Evolutionary conservation across 2,797 vertebrate genomes (phyloP), one percentile per base, ranked within the genome.

Genomic region (Xerus rutilus): DNA sequence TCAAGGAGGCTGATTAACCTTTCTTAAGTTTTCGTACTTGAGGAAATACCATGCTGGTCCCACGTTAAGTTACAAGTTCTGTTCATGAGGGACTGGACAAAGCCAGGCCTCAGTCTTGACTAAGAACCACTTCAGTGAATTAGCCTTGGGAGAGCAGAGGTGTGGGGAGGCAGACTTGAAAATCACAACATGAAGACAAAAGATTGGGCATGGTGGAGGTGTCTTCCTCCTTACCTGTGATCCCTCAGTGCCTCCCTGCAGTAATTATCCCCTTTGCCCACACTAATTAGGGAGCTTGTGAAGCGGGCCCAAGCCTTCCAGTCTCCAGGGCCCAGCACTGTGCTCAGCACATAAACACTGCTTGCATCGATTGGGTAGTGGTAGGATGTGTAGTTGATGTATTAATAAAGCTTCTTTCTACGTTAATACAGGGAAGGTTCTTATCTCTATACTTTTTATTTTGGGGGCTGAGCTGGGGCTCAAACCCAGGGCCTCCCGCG

Each of bases 221-320:
- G 62, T 62, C 78, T 76, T 43, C 72, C 49, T 73, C 72, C 25
- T 3, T 15, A 3, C 49, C 15, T 94, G 72, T 39, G 86, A n/a
- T 69, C 57, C 84, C 76, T 49, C 14, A 25, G 23, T 12, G 45
- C 67, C 39, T 85, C 85, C 72, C 77, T 35, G 30, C 35, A 77
- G 59, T 52, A 20, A 54, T 87, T 70, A 69, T 47, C 52, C 86
- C 78, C 74, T 87, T 83, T 25, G 43, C 72, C 15, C 30, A 20
- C 77, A 20, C 77, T 97, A 86, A 93, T 95, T 94, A 83, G 85
- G 14, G 47, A 81, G 83, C 78, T 90, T 81, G 52, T 67, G 77
- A 64, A 91, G 67, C 32, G n/a, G 81, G 43, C 93, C 20, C 2
- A 1, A 77, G 84, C 62, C 78, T 62, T 83, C 72, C n/a, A 17